These are phyloP conservation scores for Penaeus japonicus DNA, from an alignment of 1,140 invertebrate genomes.

Conservation along the genomic window DNA sequence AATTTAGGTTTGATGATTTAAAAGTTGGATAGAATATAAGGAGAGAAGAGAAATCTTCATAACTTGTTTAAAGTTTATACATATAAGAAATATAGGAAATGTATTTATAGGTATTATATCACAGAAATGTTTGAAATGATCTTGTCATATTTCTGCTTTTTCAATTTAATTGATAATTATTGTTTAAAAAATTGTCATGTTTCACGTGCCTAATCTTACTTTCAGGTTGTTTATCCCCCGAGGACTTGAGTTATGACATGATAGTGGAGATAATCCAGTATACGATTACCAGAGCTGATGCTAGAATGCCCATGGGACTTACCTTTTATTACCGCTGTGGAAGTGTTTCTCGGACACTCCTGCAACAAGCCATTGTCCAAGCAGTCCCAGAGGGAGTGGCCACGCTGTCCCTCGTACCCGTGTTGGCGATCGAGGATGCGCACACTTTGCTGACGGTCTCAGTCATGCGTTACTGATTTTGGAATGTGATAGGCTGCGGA, in stretches of 20 bases:
- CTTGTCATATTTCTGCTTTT: not conserved
- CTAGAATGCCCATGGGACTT: slow-evolving; percentile 6
- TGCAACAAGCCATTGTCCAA: slow-evolving; percentile 11
- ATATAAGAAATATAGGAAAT: no score
- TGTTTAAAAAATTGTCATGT: not conserved
- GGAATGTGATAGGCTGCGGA: not conserved
- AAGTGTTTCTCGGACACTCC: not conserved
- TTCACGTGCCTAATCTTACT: not conserved
- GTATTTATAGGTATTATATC: no score
- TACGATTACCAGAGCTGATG: slow-evolving; percentile 36
- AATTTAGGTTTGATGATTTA: no score
- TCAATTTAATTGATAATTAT: not conserved
- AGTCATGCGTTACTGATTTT: slow-evolving; percentile 26
- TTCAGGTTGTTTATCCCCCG: slow-evolving; percentile 33
- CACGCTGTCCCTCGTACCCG: slow-evolving; percentile 31
- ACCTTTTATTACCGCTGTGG: slow-evolving; percentile 34
- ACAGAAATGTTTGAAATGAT: no score
- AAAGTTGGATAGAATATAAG: no score
- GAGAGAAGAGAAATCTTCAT: no score
- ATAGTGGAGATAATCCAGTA: slow-evolving; percentile 32
- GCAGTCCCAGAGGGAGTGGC: not conserved
- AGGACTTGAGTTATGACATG: slow-evolving; percentile 33
- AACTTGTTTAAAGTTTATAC: no score
- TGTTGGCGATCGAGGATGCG: slow-evolving; percentile 30
- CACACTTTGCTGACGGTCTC: slow-evolving; percentile 31